Percentiles rank a stretch among this genome's conserved stretches.
phyloP scores from a whole-genome alignment of 2,113 vertebrate species.

The Polypterus bichir region DNA sequence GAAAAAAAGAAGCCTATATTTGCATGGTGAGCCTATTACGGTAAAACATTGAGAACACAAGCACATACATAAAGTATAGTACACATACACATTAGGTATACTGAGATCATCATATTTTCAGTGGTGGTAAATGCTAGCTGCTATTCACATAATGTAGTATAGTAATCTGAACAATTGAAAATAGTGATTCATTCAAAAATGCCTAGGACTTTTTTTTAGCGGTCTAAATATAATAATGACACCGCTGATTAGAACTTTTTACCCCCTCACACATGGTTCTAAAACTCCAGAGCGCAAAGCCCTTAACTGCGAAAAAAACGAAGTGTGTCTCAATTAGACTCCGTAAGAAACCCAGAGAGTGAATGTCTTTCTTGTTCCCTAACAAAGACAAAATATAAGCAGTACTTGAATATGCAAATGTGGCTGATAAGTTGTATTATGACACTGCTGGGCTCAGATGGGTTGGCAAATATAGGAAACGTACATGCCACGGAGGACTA shows the following conservation, averaged over 20 bases:
- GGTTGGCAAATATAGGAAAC: constrained; percentile 47
- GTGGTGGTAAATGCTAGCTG: not conserved
- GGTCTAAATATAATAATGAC: too few relatives aligned
- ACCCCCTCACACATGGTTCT: too few relatives aligned
- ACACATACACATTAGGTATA: too few relatives aligned
- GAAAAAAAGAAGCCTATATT: too few relatives aligned
- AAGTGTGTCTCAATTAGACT: constrained; percentile 15
- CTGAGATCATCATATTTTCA: too few relatives aligned
- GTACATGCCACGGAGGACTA: constrained; percentile 38
- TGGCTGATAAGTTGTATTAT: constrained; percentile 52
- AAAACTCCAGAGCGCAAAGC: too few relatives aligned
- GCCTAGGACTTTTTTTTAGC: not conserved
- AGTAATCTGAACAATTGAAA: not conserved
- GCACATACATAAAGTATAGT: too few relatives aligned
- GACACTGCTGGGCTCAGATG: constrained; percentile 54
- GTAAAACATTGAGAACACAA: too few relatives aligned
- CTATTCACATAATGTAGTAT: constrained; percentile 1
- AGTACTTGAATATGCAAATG: constrained; percentile 68
- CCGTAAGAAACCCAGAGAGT: constrained; percentile 14
- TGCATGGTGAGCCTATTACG: too few relatives aligned
- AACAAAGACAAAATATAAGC: constrained; percentile 53
- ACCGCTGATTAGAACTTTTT: too few relatives aligned
- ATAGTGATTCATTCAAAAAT: constrained; percentile 4
- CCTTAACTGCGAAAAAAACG: too few relatives aligned
- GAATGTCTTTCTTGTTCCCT: constrained; percentile 39